Evolutionary conservation across 2,888 invertebrate species (phyloP).

Genomic region (Acrobasis suavella): DNA sequence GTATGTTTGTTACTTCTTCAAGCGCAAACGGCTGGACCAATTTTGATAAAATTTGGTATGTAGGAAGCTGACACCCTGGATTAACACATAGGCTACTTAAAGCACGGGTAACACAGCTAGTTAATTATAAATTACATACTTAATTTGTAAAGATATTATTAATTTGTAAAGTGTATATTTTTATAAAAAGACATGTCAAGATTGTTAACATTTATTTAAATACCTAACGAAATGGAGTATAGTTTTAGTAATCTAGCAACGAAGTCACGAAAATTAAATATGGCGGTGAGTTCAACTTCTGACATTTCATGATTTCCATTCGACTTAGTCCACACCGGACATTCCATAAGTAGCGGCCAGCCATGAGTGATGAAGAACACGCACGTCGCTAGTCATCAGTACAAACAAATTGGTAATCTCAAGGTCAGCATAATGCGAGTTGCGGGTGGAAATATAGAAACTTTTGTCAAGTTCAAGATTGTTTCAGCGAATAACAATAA

Average conservation of each 20-base stretch:
- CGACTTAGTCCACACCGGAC: conserved; percentile 25
- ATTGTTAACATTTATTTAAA: no score
- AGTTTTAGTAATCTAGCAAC: neutral
- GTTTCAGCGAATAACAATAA: conserved; percentile 9
- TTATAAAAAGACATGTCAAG: no score
- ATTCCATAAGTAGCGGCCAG: neutral
- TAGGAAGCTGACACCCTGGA: no score
- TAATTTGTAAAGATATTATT: no score
- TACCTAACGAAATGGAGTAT: neutral
- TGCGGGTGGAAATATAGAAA: neutral
- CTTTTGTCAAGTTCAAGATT: conserved; percentile 27
- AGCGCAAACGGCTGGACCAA: no score
- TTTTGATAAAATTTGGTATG: no score
- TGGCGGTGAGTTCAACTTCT: conserved; percentile 32
- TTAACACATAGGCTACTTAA: no score
- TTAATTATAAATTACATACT: no score
- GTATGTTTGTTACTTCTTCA: no score
- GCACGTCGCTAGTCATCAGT: conserved; percentile 9
- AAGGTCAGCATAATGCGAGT: neutral
- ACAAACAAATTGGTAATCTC: conserved; percentile 10
- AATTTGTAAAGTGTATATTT: no score
- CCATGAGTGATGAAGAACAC: conserved; percentile 28
- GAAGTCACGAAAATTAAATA: conserved; percentile 12
- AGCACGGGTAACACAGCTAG: no score
- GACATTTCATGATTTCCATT: conserved; percentile 40